phyloP scores from a whole-genome alignment of 2,888 invertebrate species.

The Therioaphis trifolii region DNA sequence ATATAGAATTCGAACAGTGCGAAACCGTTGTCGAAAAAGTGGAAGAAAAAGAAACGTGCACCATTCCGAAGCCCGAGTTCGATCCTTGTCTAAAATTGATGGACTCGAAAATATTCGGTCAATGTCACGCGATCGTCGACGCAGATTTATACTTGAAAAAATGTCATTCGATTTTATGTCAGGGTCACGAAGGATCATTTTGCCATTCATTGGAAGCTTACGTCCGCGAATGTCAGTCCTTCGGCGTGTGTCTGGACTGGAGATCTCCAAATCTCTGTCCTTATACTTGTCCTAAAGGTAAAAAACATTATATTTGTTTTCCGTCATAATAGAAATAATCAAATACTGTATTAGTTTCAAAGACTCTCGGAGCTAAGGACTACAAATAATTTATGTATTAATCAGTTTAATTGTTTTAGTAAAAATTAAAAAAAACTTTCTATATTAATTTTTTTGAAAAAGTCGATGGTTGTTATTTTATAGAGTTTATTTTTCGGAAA shows the following conservation, averaged over 20 bases:
- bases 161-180: constrained; percentile 78
- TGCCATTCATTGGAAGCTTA: constrained; percentile 79
- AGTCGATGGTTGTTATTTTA: too few relatives aligned
- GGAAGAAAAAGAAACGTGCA: constrained; percentile 64
- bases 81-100: constrained; percentile 79
- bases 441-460: too few relatives aligned
- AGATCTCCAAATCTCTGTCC: constrained; percentile 76
- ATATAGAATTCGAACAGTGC: constrained; percentile 47
- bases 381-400: too few relatives aligned
- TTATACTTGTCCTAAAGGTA: constrained; percentile 72
- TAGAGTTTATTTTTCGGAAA: too few relatives aligned
- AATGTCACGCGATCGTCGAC: constrained; percentile 78
- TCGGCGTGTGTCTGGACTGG: constrained; percentile 83
- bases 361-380: too few relatives aligned
- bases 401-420: too few relatives aligned
- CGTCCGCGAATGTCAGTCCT: constrained; percentile 77
- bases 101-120: constrained; percentile 72
- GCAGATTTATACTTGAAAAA: constrained; percentile 73
- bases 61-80: constrained; percentile 69
- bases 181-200: constrained; percentile 71
- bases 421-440: too few relatives aligned
- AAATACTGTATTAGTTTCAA: too few relatives aligned
- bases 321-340: too few relatives aligned
- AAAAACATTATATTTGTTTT: too few relatives aligned
- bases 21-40: constrained; percentile 16